Base-by-base conservation (phyloP, 2,888 invertebrate species). In the Plebejus anna region DNA sequence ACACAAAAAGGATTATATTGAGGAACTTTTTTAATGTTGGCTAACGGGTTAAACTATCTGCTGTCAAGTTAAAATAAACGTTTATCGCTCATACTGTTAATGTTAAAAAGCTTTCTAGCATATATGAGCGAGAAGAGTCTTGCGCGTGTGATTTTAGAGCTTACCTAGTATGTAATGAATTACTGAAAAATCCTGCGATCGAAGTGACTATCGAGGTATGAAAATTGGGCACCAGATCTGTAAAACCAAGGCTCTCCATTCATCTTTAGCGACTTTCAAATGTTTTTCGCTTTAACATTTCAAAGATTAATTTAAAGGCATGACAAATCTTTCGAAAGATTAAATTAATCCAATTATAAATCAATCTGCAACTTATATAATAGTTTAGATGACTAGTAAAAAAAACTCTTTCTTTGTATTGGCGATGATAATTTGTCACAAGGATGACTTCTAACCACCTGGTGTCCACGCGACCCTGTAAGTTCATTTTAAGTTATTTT, bases 361-460 rank as follows among this genome's bases (percentile, higher is more conserved):
- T 73, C 55, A 51, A 28, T 55, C 55, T 73, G 66, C 16, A 36
- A 36, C 4, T 0, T 6, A 32, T 28, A 72, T 71, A 71, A 42
- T 42, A 32, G 6, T 38, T 59, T 59, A 70, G 55, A 75, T 66
- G 77, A 80, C 77, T 77, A 85, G 87, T 85, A 84, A 75, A 75
- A 75, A 75, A 70, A 51, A 51, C 9, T 38, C 13, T 59, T 72
- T 59, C 42, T 59, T 76, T 76, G 76, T 76, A 76, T 38, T 42
- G 71, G 91, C 87, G 90, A 91, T 88, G 90, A 91, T 90, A 90
- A 93, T 92, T 93, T 94, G 92, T 93, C 92, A 92, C 87, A 86
- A 83, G 83, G 86, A 84, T 87, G 86, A 87, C 85, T 88, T 83
- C 76, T 81, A 80, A 82, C 82, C 93, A 94, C 92, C 92, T 92